These are phyloP conservation scores for Epinotia brunnichana DNA, from an alignment of 2,888 invertebrate genomes.

Conservation along the genomic window DNA sequence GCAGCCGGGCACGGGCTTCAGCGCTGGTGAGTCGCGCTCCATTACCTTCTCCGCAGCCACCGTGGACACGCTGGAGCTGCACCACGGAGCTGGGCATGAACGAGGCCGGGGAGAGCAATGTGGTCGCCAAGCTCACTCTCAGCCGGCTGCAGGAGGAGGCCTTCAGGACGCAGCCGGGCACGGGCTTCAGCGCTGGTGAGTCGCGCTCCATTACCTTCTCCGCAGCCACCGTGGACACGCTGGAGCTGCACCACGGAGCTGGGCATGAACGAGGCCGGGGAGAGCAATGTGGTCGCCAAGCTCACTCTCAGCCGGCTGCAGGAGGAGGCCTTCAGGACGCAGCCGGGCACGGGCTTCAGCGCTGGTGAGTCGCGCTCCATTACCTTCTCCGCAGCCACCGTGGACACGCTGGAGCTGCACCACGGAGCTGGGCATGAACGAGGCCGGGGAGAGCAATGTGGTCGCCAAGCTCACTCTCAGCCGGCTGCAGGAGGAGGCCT, in stretches of 20 bases:
- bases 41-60: slow-evolving; percentile 61
- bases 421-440: no score
- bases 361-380: slow-evolving; percentile 87
- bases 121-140: slow-evolving; percentile 80
- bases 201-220: slow-evolving; percentile 83
- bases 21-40: slow-evolving; percentile 87
- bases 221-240: no score
- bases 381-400: slow-evolving; percentile 57
- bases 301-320: slow-evolving; percentile 86
- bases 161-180: slow-evolving; percentile 83
- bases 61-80: no score
- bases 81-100: slow-evolving; percentile 84
- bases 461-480: no score
- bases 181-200: slow-evolving; percentile 86
- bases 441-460: no score
- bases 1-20: slow-evolving; percentile 82
- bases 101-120: slow-evolving; percentile 51
- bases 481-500: no score
- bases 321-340: slow-evolving; percentile 88
- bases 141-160: slow-evolving; percentile 89
- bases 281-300: slow-evolving; percentile 64
- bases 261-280: slow-evolving; percentile 71
- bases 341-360: slow-evolving; percentile 83
- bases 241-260: slow-evolving; percentile 69
- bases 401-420: no score